phyloP scores from a whole-genome alignment of 2,113 vertebrate genomes.

The Tragulus kanchil region DNA sequence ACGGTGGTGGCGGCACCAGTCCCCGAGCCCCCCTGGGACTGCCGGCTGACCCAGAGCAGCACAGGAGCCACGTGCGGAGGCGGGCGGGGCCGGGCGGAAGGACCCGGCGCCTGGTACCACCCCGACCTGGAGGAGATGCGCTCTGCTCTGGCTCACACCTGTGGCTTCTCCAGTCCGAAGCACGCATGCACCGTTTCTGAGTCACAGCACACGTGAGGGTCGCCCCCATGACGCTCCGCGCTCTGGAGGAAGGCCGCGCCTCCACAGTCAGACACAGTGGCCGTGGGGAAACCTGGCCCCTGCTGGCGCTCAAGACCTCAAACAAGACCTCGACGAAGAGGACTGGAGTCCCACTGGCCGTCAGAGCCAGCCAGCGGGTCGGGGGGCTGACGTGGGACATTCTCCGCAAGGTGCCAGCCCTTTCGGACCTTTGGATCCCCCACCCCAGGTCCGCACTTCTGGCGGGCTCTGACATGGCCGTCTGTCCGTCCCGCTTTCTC shows the following conservation, averaged over 20 bases:
- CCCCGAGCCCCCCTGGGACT: accelerated
- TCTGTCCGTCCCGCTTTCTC: neutral
- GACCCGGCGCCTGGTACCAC: too few species aligned
- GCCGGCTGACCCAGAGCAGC: neutral
- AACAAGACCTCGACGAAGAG: neutral
- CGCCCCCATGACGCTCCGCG: neutral
- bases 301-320: too few species aligned
- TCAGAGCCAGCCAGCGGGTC: neutral
- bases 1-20: neutral
- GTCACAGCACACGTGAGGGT: neutral
- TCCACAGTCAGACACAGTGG: neutral
- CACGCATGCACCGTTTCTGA: neutral
- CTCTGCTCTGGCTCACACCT: neutral
- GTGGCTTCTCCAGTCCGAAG: neutral
- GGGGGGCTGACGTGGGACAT: too few species aligned
- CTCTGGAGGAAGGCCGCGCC: neutral
- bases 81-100: neutral
- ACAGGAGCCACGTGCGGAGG: neutral
- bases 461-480: neutral
- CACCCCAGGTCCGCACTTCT: accelerated
- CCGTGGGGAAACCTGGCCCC: neutral
- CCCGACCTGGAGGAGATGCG: neutral
- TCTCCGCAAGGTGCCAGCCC: too few species aligned
- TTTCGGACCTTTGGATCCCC: neutral
- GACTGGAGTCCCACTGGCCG: neutral